Base-by-base conservation (phyloP, 2,888 invertebrate species). In the Mimumesa dahlbomi region DNA sequence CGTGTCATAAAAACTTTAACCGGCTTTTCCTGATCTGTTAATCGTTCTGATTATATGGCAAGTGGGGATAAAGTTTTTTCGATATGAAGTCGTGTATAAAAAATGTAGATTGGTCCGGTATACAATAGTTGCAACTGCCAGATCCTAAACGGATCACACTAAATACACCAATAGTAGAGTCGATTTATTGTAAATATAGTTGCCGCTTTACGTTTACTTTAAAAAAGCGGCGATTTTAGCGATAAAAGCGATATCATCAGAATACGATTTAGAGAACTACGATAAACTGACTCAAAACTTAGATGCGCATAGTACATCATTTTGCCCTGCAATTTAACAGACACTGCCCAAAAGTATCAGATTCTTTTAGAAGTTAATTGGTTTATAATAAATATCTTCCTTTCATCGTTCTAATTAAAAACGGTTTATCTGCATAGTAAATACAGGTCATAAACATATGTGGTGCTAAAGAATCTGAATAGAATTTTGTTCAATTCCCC, bases 181-280 rank as follows among this genome's bases (percentile, higher is more conserved):
- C 61, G 34, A 38, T 46, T 67, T 61, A 72, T 65, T 79, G 77
- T 79, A 77, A 64, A 79, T 79, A 79, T 49, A 75, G 43, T 69
- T 68, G 65, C 65, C 77, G 50, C 66, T 74, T 65, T 58, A 62
- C 58, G 53, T 48, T 65, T 58, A 61, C 59, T 34, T 72, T 69
- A 58, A 56, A 50, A 57, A 25, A 53, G 65, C 42, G 45, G 46
- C 56, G 42, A 61, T 53, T 46, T 50, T 52, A 61, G 59, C 31
- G 40, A 49, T 42, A 52, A 66, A 54, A 48, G 11, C 25, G 56
- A 45, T 54, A 43, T 25, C 31, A 52, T 48, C n/a, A 22, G 52
- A 56, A 54, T 29, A 42, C 42, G 21, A 59, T 50, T 38, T 73
- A 59, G 48, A 22, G 42, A 42, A 19, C 9, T 7, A 50, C 29